A percentile compares a stretch with the other conserved stretches of the same genome.
phyloP scores from a whole-genome alignment of 35 echinoderm and acorn worm species.

The Apostichopus parvimensis region DNA sequence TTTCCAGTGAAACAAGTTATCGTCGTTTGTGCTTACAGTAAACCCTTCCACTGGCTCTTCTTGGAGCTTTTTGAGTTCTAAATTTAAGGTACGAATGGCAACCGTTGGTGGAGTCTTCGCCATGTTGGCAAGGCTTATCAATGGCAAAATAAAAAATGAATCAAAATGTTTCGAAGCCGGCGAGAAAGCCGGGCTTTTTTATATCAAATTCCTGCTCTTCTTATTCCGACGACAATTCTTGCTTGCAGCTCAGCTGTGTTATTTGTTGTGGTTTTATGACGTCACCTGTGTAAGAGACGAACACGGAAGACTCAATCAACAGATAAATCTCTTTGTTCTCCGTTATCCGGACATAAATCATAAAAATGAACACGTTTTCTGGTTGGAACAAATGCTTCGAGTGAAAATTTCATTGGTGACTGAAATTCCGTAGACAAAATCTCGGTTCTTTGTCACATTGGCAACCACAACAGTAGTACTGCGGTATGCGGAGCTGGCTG shows the following conservation, averaged over 20 bases:
- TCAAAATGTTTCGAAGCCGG: neutral
- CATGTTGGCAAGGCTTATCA: slow-evolving; percentile 43
- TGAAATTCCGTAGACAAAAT: neutral
- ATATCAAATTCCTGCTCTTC: neutral
- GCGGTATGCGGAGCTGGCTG: neutral
- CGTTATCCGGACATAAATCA: neutral
- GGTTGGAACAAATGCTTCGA: neutral
- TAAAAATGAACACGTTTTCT: neutral
- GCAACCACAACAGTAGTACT: neutral
- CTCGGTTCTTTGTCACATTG: neutral
- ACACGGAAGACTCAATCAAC: slow-evolving; percentile 57
- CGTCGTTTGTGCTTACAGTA: slow-evolving; percentile 81
- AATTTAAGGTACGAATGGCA: slow-evolving; percentile 89
- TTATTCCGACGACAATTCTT: too few relatives aligned
- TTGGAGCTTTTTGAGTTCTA: slow-evolving; percentile 94
- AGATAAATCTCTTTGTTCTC: slow-evolving; percentile 42
- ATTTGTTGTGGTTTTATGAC: slow-evolving; percentile 60
- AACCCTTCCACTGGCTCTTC: slow-evolving; percentile 99
- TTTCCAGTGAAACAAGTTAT: slow-evolving; percentile 96
- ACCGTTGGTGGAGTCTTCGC: slow-evolving; percentile 77
- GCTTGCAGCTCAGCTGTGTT: slow-evolving; percentile 27
- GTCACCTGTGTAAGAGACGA: neutral
- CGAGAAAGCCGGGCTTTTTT: slow-evolving; percentile 1
- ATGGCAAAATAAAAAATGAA: neutral
- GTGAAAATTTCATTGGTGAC: neutral